These are phyloP conservation scores for Aphaenogaster ashmeadi DNA, from an alignment of 1,140 invertebrate genomes.

Conservation along the genomic window DNA sequence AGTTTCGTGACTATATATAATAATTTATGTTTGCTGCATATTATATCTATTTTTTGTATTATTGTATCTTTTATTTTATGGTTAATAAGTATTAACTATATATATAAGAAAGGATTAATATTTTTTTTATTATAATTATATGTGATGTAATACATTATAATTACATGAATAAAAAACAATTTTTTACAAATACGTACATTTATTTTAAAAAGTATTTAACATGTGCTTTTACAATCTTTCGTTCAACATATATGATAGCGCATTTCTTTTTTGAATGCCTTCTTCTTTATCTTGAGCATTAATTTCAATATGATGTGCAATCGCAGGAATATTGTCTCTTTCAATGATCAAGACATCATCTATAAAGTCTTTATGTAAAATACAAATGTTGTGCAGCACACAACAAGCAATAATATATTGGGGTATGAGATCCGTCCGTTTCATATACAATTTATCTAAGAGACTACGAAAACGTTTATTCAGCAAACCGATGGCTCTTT, in stretches of 20 bases:
- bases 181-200: no score
- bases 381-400: slow-evolving; percentile 10
- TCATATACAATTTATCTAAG: slow-evolving; percentile 11
- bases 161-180: no score
- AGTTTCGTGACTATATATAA: no score
- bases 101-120: no score
- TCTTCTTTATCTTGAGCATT: not conserved
- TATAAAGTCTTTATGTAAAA: slow-evolving; percentile 32
- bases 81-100: no score
- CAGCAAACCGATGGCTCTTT: not conserved
- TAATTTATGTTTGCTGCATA: no score
- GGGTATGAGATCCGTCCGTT: not conserved
- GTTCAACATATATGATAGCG: not conserved
- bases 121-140: no score
- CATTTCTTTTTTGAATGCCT: slow-evolving; percentile 14
- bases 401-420: slow-evolving; percentile 10
- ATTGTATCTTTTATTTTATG: no score
- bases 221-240: not conserved
- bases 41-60: no score
- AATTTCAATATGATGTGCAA: not conserved
- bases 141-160: no score
- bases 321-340: not conserved
- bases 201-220: no score
- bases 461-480: slow-evolving; percentile 27
- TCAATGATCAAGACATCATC: not conserved